Percentiles rank a stretch among this genome's conserved stretches.
Evolutionary conservation across 2,888 invertebrate species (phyloP).

Genomic region (Drepanosiphum platanoidis): DNA sequence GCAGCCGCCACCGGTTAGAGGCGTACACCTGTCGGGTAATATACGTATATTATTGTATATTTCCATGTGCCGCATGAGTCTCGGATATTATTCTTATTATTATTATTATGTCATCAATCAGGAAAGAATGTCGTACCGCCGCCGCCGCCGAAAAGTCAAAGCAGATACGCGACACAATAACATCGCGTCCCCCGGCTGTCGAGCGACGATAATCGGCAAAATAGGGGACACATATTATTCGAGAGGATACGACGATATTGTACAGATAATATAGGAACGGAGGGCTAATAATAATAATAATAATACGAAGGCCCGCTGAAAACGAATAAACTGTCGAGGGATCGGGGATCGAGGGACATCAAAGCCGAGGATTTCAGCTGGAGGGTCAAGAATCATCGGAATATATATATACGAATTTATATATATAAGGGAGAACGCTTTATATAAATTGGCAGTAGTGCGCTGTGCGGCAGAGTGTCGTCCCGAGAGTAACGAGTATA

Average conservation of each 20-base stretch:
- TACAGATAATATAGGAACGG: background rate
- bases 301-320: background rate
- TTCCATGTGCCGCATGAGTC: background rate
- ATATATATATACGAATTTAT: no score
- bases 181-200: conserved; percentile 6
- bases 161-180: conserved; percentile 18
- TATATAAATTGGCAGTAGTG: background rate
- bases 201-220: background rate
- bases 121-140: background rate
- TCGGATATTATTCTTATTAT: conserved; percentile 7
- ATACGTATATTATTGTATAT: background rate
- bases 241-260: background rate
- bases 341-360: conserved; percentile 43
- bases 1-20: background rate
- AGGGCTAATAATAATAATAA: conserved; percentile 32
- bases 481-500: background rate
- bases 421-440: background rate
- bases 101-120: conserved; percentile 45
- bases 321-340: conserved; percentile 17
- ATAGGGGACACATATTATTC: background rate
- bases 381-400: conserved; percentile 41
- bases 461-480: background rate
- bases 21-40: conserved; percentile 26
- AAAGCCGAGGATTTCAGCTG: conserved; percentile 20
- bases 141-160: conserved; percentile 41